These are phyloP conservation scores for Chaetura pelagica DNA, from an alignment of 2,113 vertebrate species.

Conservation along the genomic window DNA sequence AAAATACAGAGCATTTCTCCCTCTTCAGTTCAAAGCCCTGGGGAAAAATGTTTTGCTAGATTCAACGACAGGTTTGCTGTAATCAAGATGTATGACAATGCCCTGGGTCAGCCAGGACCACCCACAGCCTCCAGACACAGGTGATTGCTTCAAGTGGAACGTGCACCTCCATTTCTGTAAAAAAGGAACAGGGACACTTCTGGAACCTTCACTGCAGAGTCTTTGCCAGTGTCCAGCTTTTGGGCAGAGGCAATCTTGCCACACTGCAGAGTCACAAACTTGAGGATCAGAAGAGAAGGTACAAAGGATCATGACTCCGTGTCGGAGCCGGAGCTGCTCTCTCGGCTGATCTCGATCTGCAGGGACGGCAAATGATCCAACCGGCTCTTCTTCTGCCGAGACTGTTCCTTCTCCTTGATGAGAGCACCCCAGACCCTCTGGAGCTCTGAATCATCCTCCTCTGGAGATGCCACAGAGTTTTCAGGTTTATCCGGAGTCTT, in stretches of 20 bases:
- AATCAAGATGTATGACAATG: conserved; percentile 47
- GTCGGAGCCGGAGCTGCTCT: conserved; percentile 93
- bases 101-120: conserved; percentile 59
- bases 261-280: conserved; percentile 9
- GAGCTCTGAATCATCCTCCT: conserved; percentile 92
- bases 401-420: conserved; percentile 93
- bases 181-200: conserved; percentile 35
- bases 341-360: conserved; percentile 97
- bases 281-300: not conserved
- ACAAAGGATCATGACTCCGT: conserved; percentile 87
- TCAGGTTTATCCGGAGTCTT: conserved; percentile 73
- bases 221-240: conserved; percentile 28
- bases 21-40: conserved; percentile 67
- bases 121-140: conserved; percentile 36
- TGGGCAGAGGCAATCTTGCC: conserved; percentile 9
- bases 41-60: conserved; percentile 46
- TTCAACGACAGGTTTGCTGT: conserved; percentile 57
- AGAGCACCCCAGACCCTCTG: conserved; percentile 95
- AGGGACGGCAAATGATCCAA: conserved; percentile 95
- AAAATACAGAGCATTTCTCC: conserved; percentile 73
- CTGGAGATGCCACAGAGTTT: conserved; percentile 56
- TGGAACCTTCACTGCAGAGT: conserved; percentile 32
- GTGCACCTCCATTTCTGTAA: not conserved
- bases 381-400: conserved; percentile 93
- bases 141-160: conserved; percentile 32